Conservation (phyloP, 2,113 vertebrate species). For the Planiliza haematocheilus region DNA sequence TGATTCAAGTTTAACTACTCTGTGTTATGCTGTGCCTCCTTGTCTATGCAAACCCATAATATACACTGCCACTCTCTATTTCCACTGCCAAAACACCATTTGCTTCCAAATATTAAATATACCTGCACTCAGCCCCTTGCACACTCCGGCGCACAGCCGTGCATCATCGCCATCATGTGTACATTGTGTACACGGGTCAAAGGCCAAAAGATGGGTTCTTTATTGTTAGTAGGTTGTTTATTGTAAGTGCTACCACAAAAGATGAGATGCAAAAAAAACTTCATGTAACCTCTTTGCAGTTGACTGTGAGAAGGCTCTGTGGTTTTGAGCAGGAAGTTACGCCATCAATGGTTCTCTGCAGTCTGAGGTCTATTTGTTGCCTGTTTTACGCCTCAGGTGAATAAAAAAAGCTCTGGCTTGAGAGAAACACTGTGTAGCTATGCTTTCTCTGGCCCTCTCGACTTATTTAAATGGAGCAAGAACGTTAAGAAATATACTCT, state of each 20-base stretch:
- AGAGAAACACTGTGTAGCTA: too few relatives aligned
- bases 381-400: not conserved
- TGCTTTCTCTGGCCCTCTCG: too few relatives aligned
- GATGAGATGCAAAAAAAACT: not conserved
- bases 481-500: too few relatives aligned
- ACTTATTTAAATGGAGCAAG: too few relatives aligned
- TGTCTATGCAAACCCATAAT: too few relatives aligned
- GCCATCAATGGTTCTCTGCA: fast-evolving
- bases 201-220: not conserved
- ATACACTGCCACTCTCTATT: too few relatives aligned
- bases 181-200: fast-evolving
- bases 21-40: too few relatives aligned
- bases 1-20: too few relatives aligned
- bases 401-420: too few relatives aligned
- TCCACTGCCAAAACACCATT: too few relatives aligned
- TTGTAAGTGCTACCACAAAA: not conserved
- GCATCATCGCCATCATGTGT: not conserved
- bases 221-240: not conserved
- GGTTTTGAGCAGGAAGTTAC: conserved; percentile 13
- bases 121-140: too few relatives aligned
- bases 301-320: not conserved
- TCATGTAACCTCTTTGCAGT: not conserved
- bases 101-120: too few relatives aligned
- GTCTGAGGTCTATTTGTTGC: not conserved
- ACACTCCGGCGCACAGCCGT: not conserved